Evolutionary conservation across 2,113 vertebrate species (phyloP).

Genomic region (Perca fluviatilis): DNA sequence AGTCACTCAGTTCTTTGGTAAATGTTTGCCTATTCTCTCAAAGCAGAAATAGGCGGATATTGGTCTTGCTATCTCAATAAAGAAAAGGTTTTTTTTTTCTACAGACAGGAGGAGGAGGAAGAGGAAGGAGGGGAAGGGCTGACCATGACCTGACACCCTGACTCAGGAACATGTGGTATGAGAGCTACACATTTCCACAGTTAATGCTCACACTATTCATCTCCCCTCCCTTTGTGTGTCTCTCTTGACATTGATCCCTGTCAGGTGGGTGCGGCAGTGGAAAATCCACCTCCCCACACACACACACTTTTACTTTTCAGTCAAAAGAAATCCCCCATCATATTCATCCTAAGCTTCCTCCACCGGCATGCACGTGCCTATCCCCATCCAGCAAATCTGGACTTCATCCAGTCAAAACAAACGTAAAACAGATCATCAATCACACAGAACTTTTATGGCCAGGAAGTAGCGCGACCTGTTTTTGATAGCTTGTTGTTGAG

Average conservation of each 20-base stretch:
- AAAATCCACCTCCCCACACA: constrained; percentile 45
- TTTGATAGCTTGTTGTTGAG: constrained; percentile 68
- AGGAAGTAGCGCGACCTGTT: constrained; percentile 80
- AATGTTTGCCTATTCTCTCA: constrained; percentile 76
- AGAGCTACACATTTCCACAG: constrained; percentile 53
- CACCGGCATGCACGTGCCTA: constrained; percentile 57
- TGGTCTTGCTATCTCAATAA: constrained; percentile 60
- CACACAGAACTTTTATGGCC: constrained; percentile 69
- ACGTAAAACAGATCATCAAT: constrained; percentile 79
- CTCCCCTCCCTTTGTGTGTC: constrained; percentile 14
- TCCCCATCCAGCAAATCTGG: constrained; percentile 70
- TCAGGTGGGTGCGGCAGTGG: constrained; percentile 53
- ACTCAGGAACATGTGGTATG: constrained; percentile 61
- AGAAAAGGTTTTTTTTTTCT: constrained; percentile 62
- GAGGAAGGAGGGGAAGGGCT: constrained; percentile 36
- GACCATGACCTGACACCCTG: constrained; percentile 65
- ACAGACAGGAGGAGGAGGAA: constrained; percentile 52
- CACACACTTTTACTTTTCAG: constrained; percentile 59
- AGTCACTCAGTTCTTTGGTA: constrained; percentile 56
- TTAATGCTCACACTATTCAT: constrained; percentile 20
- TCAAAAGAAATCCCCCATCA: neutral
- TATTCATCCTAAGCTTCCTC: constrained; percentile 60
- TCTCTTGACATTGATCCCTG: constrained; percentile 38
- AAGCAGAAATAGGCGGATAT: constrained; percentile 72
- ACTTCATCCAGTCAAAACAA: constrained; percentile 80